Conservation (phyloP, 2,113 vertebrate species). For the Parus major region DNA sequence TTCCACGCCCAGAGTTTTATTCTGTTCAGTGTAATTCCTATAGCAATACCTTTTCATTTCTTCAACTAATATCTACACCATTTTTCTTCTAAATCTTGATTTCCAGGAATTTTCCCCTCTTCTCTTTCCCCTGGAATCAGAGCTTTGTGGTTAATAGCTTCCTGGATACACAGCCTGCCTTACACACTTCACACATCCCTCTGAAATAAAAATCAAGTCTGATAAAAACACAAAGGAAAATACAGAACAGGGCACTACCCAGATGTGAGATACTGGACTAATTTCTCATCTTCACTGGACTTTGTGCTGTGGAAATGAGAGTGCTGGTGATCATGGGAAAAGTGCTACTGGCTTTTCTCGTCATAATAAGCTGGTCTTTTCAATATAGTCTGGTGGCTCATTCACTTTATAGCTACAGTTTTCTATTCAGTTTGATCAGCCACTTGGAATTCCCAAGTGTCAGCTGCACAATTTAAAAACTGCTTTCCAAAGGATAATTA, state of each 20-base stretch:
- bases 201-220: background rate
- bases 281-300: background rate
- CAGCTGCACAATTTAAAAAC: conserved; percentile 57
- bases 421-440: conserved; percentile 66
- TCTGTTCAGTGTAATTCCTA: background rate
- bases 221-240: background rate
- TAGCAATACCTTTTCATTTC: background rate
- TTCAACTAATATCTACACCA: background rate
- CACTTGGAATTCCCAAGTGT: conserved; percentile 68
- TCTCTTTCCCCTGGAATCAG: background rate
- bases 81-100: background rate
- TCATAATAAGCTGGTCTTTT: conserved; percentile 61
- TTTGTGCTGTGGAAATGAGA: conserved; percentile 9
- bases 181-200: background rate
- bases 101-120: background rate
- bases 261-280: background rate
- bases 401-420: conserved; percentile 63
- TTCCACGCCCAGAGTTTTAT: background rate
- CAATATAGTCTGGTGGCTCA: conserved; percentile 42
- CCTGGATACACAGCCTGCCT: background rate
- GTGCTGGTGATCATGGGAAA: conserved; percentile 42
- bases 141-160: conserved; percentile 30
- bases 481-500: conserved; percentile 60
- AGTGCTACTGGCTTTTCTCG: conserved; percentile 30
- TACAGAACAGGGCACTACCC: background rate